Base-by-base conservation (phyloP, 64 coral and sea anemone genomes). In the Pocillopora verrucosa region DNA sequence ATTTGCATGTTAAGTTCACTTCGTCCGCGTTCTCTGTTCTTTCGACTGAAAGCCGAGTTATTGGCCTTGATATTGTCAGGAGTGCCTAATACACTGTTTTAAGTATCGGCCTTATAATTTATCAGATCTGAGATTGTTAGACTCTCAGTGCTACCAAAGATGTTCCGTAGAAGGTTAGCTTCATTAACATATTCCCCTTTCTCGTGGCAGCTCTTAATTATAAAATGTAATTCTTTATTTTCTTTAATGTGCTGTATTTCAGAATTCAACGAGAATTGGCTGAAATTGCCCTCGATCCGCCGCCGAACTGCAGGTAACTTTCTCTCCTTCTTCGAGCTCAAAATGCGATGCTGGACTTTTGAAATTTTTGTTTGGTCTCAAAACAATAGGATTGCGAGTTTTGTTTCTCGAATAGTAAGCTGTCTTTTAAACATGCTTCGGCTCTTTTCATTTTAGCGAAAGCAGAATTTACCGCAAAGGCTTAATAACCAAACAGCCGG, bases 221-320 rank as follows among this genome's bases (percentile, higher is more conserved):
- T 56, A 72, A 56, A 65, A 56, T 15, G 57, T 20, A 72, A 78
- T 51, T 3, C 41, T 51, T 51, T 51, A 51, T 91, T 65, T 75
- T 84, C 57, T 13, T 34, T 24, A 58, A 26, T 51, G 26, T 75
- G 36, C 61, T 87, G 80, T 74, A 13, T 84, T 84, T 56, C 80
- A 96, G 95, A 82, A 96, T 96, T 58, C 91, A 96, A 78, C 79
- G 92, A 79, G 95, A 96, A 34, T 51, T 96, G 82, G 92, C 95
- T 14, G 95, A 93, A 75, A 96, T 96, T 57, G 81, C 95, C 16
- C 58, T 96, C 78, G 95, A 96, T 22, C 95, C 95, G 70, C 95
- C 95, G 22, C 95, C 95, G 72, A 96, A 96, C 65, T 96, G 94
- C 92, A 96, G 95, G 95, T 96, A 96, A 96, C 80, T 58, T 81